Conservation (phyloP, 2,797 vertebrate genomes). For the Poliocrania exsul region DNA sequence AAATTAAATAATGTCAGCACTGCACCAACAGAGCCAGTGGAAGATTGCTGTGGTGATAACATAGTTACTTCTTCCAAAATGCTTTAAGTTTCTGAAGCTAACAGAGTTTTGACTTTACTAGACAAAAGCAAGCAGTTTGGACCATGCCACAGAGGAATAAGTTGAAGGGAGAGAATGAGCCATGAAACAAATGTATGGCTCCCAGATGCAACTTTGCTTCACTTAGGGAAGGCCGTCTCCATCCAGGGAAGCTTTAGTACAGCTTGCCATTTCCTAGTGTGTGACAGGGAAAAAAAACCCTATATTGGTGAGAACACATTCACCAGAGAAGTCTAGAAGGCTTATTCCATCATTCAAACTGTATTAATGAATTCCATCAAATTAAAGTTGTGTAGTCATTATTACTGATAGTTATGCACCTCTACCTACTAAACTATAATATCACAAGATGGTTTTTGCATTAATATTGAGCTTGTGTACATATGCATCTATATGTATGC, state of each 20-base stretch:
- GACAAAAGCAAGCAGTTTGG: neutral
- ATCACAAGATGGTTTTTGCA: neutral
- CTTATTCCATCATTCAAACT: neutral
- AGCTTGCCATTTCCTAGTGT: neutral
- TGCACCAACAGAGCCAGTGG: neutral
- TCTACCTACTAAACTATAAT: neutral
- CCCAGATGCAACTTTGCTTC: neutral
- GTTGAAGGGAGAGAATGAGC: neutral
- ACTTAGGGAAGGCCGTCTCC: neutral
- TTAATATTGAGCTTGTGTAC: neutral
- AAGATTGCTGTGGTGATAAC: neutral
- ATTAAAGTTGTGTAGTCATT: neutral
- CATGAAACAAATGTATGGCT: fast-evolving
- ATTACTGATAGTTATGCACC: neutral
- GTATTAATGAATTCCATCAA: neutral
- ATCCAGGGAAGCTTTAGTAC: neutral
- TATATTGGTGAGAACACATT: neutral
- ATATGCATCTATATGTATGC: fast-evolving
- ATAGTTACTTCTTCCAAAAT: neutral
- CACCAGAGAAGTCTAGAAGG: neutral
- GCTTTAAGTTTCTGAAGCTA: neutral
- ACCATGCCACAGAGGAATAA: neutral
- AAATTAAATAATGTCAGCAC: conserved; percentile 79
- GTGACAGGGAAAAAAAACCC: fast-evolving
- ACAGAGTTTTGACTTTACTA: neutral